Evolutionary conservation across 2,113 vertebrate species (phyloP).

Genomic region (Pavo muticus): DNA sequence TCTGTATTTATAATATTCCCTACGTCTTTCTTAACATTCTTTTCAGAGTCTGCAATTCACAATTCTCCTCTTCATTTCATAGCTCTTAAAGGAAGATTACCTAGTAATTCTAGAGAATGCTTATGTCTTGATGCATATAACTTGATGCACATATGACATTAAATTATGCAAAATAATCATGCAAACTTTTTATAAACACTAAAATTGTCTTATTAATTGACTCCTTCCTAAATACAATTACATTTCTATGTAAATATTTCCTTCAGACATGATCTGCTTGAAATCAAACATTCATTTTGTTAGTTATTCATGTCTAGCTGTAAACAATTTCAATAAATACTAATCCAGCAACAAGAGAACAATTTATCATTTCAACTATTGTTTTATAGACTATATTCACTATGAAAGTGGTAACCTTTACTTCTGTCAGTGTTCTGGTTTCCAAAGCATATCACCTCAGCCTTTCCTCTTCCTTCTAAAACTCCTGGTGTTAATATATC

Average conservation of each 20-base stretch:
- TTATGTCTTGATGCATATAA: constrained; percentile 7
- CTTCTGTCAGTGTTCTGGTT: background rate
- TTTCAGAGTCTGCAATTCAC: background rate
- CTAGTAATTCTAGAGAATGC: background rate
- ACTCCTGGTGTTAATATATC: background rate
- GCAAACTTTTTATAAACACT: background rate
- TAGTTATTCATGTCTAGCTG: background rate
- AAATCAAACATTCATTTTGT: background rate
- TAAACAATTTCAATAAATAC: background rate
- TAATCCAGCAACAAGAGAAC: background rate
- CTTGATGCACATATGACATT: background rate
- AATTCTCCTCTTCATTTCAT: background rate
- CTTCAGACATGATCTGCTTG: background rate
- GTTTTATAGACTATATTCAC: background rate
- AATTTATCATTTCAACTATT: background rate
- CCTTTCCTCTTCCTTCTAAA: background rate
- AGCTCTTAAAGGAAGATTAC: background rate
- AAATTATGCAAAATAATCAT: background rate
- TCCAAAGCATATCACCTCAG: background rate
- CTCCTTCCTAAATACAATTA: background rate
- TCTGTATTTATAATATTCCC: constrained; percentile 56
- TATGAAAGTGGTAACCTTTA: background rate
- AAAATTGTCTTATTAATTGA: background rate
- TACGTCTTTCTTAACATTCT: background rate
- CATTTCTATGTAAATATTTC: background rate